phyloP scores from a whole-genome alignment of 2,113 vertebrate species.

The Mesoclemmys tuberculata region DNA sequence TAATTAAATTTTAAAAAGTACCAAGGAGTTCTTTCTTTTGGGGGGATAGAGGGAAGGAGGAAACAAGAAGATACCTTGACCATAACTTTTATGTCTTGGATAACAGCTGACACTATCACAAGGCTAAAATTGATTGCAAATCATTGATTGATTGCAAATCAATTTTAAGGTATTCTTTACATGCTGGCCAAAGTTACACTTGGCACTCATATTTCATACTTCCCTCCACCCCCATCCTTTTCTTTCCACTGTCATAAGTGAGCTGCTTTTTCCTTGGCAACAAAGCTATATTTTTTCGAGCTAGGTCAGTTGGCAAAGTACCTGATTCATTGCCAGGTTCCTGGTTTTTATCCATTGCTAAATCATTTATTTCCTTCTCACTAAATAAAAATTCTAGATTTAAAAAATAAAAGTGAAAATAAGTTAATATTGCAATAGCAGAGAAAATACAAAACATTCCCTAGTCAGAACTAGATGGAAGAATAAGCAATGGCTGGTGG shows the following conservation, averaged over 20 bases:
- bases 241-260: conserved; percentile 35
- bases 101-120: background rate
- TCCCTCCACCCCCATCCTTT: background rate
- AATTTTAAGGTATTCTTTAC: conserved; percentile 35
- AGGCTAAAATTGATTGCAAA: background rate
- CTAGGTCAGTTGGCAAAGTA: conserved; percentile 47
- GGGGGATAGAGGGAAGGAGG: accelerated
- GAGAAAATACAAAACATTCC: background rate
- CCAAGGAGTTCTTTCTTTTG: background rate
- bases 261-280: conserved; percentile 52
- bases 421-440: background rate
- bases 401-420: background rate
- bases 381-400: conserved; percentile 7
- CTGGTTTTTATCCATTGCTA: background rate
- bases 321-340: background rate
- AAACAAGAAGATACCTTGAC: background rate
- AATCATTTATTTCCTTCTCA: background rate
- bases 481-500: background rate
- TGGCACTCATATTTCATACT: background rate
- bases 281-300: conserved; percentile 14
- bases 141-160: conserved; percentile 4
- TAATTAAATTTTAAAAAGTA: background rate
- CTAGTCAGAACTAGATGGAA: background rate
- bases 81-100: too few species aligned
- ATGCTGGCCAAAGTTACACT: background rate